These are phyloP conservation scores for Gila robusta DNA, from an alignment of 2,797 vertebrate genomes.

Conservation along the genomic window DNA sequence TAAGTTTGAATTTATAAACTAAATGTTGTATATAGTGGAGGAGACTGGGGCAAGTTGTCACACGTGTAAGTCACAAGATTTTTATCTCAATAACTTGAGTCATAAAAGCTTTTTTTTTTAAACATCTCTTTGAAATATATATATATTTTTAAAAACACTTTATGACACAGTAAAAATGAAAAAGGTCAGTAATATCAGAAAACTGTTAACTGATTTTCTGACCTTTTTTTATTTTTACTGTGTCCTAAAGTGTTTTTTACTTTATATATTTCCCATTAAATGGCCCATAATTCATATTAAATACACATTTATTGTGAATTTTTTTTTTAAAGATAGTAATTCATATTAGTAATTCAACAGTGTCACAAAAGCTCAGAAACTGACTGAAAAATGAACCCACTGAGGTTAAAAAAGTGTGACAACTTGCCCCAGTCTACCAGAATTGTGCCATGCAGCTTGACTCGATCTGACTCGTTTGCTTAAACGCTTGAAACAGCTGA, in stretches of 20 bases:
- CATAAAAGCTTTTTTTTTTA: too few relatives aligned
- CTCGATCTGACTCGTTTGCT: not conserved
- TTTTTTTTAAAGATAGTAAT: not conserved
- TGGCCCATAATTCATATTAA: too few relatives aligned
- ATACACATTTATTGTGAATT: not conserved
- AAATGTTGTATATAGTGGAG: not conserved
- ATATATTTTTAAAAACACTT: too few relatives aligned
- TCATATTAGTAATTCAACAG: too few relatives aligned
- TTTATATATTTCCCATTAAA: not conserved
- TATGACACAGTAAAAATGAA: too few relatives aligned
- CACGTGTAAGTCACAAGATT: not conserved
- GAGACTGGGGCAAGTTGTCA: not conserved
- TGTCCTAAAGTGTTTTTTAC: too few relatives aligned
- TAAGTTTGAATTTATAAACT: not conserved
- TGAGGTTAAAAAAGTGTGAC: not conserved
- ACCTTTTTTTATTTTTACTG: too few relatives aligned
- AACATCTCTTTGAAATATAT: too few relatives aligned
- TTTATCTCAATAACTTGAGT: too few relatives aligned
- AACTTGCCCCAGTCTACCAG: constrained; percentile 1
- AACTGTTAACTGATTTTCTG: too few relatives aligned
- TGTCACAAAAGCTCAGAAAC: not conserved
- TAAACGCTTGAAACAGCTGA: not conserved
- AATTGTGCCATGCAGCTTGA: not conserved
- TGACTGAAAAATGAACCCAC: not conserved
- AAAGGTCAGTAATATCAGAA: too few relatives aligned